Conservation (phyloP, 2,888 invertebrate genomes). For the Caenorhabditis angaria region DNA sequence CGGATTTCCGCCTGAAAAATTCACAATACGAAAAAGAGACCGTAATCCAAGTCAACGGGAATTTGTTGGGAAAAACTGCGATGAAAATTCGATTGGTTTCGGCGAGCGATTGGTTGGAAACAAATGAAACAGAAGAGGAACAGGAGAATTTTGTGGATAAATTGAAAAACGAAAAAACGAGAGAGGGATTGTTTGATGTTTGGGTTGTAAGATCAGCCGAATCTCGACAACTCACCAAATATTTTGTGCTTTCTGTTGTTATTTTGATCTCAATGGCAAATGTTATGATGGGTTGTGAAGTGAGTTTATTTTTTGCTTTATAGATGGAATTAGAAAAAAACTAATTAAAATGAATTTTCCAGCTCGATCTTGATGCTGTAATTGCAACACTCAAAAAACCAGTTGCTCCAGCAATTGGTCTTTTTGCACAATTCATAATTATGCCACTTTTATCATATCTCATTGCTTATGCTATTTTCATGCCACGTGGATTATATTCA, state of each 20-base stretch:
- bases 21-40: slow-evolving; percentile 38
- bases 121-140: neutral
- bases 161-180: neutral
- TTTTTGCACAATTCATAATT: slow-evolving; percentile 75
- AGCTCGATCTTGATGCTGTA: slow-evolving; percentile 68
- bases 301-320: slow-evolving; percentile 18
- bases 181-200: slow-evolving; percentile 45
- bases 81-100: slow-evolving; percentile 45
- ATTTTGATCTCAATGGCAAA: slow-evolving; percentile 68
- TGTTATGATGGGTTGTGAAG: slow-evolving; percentile 71
- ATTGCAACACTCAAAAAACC: slow-evolving; percentile 73
- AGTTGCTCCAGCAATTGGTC: slow-evolving; percentile 75
- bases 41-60: slow-evolving; percentile 48
- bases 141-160: neutral
- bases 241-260: slow-evolving; percentile 66
- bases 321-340: too few relatives aligned
- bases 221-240: slow-evolving; percentile 48
- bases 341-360: slow-evolving; percentile 20
- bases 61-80: slow-evolving; percentile 59
- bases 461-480: slow-evolving; percentile 64
- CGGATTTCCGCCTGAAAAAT: slow-evolving; percentile 14
- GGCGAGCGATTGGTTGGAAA: slow-evolving; percentile 15
- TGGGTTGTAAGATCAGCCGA: slow-evolving; percentile 52
- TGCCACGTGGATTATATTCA: slow-evolving; percentile 60
- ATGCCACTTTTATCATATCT: slow-evolving; percentile 74